Percentiles rank a stretch among this genome's conserved stretches.
Conservation (phyloP, 2,797 vertebrate genomes). For the Prionace glauca region DNA sequence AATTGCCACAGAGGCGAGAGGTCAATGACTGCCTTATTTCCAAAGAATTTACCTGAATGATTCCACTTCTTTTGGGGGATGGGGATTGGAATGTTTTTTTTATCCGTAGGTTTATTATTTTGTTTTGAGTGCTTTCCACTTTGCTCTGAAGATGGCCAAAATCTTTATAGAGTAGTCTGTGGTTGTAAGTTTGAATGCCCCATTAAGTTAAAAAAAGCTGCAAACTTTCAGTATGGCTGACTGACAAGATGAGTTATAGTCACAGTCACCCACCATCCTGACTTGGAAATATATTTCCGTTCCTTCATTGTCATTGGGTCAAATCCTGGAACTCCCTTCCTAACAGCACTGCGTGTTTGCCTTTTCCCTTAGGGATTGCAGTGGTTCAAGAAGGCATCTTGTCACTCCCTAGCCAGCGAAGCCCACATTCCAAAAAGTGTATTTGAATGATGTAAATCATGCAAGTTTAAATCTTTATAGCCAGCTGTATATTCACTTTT, state of each 20-base stretch:
- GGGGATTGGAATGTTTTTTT: not conserved
- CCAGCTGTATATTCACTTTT: not conserved
- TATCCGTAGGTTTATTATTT: not conserved
- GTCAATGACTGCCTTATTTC: not conserved
- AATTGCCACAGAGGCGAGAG: not conserved
- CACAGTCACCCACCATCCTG: too few relatives aligned
- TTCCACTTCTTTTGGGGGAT: not conserved
- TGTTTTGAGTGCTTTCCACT: not conserved
- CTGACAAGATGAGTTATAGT: not conserved
- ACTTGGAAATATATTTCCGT: too few relatives aligned
- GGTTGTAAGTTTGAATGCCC: not conserved
- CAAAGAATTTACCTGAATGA: not conserved
- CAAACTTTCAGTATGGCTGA: not conserved
- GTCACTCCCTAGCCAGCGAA: too few relatives aligned
- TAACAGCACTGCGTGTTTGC: too few relatives aligned
- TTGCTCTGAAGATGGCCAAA: not conserved
- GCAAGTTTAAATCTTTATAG: not conserved
- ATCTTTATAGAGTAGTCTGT: not conserved
- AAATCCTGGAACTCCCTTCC: too few relatives aligned
- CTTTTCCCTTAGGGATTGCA: too few relatives aligned
- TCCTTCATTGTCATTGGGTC: too few relatives aligned
- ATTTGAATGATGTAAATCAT: not conserved
- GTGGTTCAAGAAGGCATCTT: too few relatives aligned
- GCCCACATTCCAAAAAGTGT: not conserved
- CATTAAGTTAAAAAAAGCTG: not conserved